Evolutionary conservation across 2,797 vertebrate species (phyloP).

Genomic region (Lagodon rhomboides): DNA sequence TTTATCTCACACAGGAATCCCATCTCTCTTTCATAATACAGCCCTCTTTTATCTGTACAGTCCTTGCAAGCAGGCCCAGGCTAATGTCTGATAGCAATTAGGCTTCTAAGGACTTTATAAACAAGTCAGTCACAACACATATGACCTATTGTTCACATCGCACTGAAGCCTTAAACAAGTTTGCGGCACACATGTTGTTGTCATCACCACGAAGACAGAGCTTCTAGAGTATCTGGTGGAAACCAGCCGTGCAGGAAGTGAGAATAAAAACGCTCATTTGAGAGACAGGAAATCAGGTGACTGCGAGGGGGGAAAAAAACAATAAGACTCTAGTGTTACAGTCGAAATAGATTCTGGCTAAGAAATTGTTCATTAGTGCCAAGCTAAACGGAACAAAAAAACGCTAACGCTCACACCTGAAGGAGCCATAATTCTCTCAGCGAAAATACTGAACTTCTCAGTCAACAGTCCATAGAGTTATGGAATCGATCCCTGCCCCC

Average conservation of each 20-base stretch:
- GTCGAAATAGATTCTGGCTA: conserved; percentile 43
- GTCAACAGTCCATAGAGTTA: conserved; percentile 62
- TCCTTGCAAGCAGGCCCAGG: conserved; percentile 25
- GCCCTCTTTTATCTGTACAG: conserved; percentile 4
- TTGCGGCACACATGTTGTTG: conserved; percentile 74
- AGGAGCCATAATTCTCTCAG: conserved; percentile 54
- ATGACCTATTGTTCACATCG: conserved; percentile 64
- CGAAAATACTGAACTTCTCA: conserved; percentile 58
- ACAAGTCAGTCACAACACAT: conserved; percentile 59
- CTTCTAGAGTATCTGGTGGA: conserved; percentile 64
- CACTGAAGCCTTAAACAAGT: conserved; percentile 41
- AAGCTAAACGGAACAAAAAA: conserved; percentile 41
- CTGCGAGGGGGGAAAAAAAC: not conserved
- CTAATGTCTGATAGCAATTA: conserved; percentile 65
- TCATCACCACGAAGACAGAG: conserved; percentile 64
- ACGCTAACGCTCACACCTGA: conserved; percentile 61
- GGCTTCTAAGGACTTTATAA: conserved; percentile 49
- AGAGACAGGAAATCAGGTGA: conserved; percentile 78
- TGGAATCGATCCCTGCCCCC: conserved; percentile 76
- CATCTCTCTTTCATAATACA: conserved; percentile 39
- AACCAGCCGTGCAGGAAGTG: conserved; percentile 70
- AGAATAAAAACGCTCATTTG: conserved; percentile 50
- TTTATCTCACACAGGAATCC: conserved; percentile 60
- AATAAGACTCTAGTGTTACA: conserved; percentile 27
- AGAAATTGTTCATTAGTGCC: conserved; percentile 22